These are phyloP conservation scores for Kuschelorhynchus macadamiae DNA, from an alignment of 2,888 invertebrate genomes.

Conservation along the genomic window DNA sequence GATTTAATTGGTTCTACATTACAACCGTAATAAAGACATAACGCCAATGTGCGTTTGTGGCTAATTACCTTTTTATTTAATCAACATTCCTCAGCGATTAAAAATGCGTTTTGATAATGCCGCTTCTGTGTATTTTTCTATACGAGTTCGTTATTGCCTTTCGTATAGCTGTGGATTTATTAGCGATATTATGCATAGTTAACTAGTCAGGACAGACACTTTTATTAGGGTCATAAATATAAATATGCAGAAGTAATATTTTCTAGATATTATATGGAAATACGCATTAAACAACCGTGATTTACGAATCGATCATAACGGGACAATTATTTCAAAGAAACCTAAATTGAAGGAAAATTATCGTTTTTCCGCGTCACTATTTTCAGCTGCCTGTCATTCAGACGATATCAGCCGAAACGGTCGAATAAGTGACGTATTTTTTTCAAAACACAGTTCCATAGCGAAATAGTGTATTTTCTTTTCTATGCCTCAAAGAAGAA, in stretches of 20 bases:
- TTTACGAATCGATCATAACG: too few relatives aligned
- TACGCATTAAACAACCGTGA: too few relatives aligned
- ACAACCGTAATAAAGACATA: conserved; percentile 17
- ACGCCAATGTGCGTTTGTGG: conserved; percentile 11
- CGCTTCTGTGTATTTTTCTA: conserved; percentile 20
- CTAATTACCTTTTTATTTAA: conserved; percentile 29
- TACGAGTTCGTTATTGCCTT: conserved; percentile 13
- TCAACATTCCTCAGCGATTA: conserved; percentile 11
- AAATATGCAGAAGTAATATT: neutral
- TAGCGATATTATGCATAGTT: conserved; percentile 18
- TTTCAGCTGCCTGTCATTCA: too few relatives aligned
- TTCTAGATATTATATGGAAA: too few relatives aligned
- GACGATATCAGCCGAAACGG: too few relatives aligned
- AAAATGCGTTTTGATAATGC: conserved; percentile 30
- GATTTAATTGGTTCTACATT: conserved; percentile 27
- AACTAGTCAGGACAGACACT: conserved; percentile 10
- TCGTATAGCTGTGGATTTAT: conserved; percentile 19
- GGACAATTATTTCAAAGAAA: too few relatives aligned
- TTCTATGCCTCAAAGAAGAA: too few relatives aligned
- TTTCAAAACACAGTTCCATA: too few relatives aligned
- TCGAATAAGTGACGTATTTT: too few relatives aligned
- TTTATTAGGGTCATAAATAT: conserved; percentile 20
- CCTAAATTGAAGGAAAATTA: too few relatives aligned
- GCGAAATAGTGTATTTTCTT: too few relatives aligned
- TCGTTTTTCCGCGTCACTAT: too few relatives aligned